Evolutionary conservation across 2,888 invertebrate genomes (phyloP).

Genomic region (Eristalis pertinax): DNA sequence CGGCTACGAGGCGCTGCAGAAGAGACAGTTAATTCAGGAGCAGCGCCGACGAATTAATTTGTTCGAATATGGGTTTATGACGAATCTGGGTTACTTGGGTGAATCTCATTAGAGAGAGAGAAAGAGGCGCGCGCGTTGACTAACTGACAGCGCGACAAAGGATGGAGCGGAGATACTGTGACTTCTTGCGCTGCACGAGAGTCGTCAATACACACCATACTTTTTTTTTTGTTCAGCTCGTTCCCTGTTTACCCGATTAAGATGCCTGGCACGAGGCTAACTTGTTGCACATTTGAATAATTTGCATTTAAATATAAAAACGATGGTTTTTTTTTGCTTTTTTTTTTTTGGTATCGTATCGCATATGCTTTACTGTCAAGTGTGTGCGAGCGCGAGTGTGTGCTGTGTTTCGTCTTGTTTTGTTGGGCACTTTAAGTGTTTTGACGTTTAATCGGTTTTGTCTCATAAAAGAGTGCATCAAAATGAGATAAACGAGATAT

Average conservation of each 20-base stretch:
- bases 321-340: constrained; percentile 23
- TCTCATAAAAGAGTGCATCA: constrained; percentile 59
- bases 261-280: constrained; percentile 72
- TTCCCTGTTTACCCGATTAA: constrained; percentile 45
- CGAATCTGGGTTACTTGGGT: constrained; percentile 71
- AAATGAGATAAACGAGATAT: constrained; percentile 60
- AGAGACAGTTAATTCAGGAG: constrained; percentile 48
- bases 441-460: constrained; percentile 63
- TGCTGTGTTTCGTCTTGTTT: constrained; percentile 2
- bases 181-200: constrained; percentile 55
- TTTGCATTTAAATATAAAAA: constrained; percentile 67
- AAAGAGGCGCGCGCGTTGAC: constrained; percentile 5
- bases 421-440: constrained; percentile 49
- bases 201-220: constrained; percentile 8
- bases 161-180: constrained; percentile 43
- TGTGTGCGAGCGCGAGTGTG: neutral
- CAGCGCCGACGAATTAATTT: constrained; percentile 64
- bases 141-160: constrained; percentile 37
- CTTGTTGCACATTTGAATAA: constrained; percentile 72
- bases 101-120: constrained; percentile 62
- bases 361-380: constrained; percentile 16
- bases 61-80: constrained; percentile 72
- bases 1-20: neutral
- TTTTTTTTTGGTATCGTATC: constrained; percentile 4
- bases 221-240: constrained; percentile 6